These are phyloP conservation scores for Bombylius major DNA, from an alignment of 2,888 invertebrate genomes.

Conservation along the genomic window DNA sequence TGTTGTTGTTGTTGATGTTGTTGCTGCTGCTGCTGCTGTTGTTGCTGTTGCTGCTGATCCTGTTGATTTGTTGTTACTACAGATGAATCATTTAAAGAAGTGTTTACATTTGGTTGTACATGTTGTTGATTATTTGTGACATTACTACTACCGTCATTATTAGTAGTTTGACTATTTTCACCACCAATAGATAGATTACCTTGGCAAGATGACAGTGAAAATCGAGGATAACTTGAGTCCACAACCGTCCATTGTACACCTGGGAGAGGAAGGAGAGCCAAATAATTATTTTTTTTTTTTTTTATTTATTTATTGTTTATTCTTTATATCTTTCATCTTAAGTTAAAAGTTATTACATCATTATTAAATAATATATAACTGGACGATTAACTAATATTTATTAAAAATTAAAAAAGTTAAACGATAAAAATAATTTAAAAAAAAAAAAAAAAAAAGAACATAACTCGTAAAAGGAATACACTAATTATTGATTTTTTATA, in stretches of 20 bases:
- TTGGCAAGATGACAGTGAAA: conserved; percentile 54
- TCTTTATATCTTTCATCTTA: not conserved
- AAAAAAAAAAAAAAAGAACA: conserved; percentile 7
- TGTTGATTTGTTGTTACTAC: conserved; percentile 17
- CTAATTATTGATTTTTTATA: no score
- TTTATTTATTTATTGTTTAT: not conserved
- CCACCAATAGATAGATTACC: conserved; percentile 37
- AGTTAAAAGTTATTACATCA: no score
- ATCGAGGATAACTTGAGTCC: conserved; percentile 68
- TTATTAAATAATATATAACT: not conserved
- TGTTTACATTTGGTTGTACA: conserved; percentile 17
- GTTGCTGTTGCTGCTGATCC: conserved; percentile 17
- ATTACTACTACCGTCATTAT: conserved; percentile 31
- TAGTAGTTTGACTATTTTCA: conserved; percentile 30
- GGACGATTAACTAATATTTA: no score
- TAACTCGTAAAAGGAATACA: no score
- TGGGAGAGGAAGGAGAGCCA: conserved; percentile 47
- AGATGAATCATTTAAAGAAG: conserved; percentile 19
- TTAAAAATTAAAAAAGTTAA: conserved; percentile 11
- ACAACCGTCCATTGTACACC: conserved; percentile 78
- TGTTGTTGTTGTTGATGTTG: conserved; percentile 19
- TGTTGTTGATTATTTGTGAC: conserved; percentile 32
- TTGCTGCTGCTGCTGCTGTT: conserved; percentile 23
- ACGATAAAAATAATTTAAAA: conserved; percentile 8
- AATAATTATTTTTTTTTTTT: conserved; percentile 10